These are phyloP conservation scores for Pandemis corylana DNA, from an alignment of 2,888 invertebrate genomes.

Conservation along the genomic window DNA sequence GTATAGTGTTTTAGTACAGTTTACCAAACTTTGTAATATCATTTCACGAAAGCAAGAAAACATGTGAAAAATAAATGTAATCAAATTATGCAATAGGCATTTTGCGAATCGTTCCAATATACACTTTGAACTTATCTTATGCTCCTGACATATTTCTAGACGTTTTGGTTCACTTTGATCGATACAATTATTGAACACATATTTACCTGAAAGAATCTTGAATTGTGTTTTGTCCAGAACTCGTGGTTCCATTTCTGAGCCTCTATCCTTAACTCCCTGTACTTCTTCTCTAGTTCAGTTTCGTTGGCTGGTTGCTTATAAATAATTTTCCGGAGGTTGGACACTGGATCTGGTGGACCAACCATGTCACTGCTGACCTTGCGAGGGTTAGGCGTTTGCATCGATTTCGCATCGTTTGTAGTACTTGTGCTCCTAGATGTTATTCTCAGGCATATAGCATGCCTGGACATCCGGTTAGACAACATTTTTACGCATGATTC, in stretches of 20 bases:
- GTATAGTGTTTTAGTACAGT: background rate
- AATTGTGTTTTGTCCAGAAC: constrained; percentile 94
- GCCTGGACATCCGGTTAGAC: constrained; percentile 44
- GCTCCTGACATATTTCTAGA: no score
- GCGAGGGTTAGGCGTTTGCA: constrained; percentile 70
- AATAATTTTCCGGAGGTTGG: constrained; percentile 90
- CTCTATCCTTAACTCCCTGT: constrained; percentile 87
- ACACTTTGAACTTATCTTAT: background rate
- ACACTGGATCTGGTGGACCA: constrained; percentile 92
- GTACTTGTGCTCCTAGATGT: constrained; percentile 56
- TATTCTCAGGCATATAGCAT: constrained; percentile 37
- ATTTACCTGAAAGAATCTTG: constrained; percentile 87
- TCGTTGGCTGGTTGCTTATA: constrained; percentile 88
- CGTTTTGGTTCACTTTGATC: background rate
- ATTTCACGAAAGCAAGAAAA: constrained; percentile 6
- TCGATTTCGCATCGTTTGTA: constrained; percentile 62
- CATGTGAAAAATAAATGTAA: background rate
- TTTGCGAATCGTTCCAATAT: background rate
- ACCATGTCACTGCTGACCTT: constrained; percentile 86
- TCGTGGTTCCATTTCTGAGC: constrained; percentile 93
- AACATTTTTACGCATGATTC: constrained; percentile 39
- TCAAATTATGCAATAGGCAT: background rate
- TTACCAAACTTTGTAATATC: background rate
- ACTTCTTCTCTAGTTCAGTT: constrained; percentile 86
- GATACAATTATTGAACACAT: background rate